Evolutionary conservation across 2,797 vertebrate genomes (phyloP).

Genomic region (Coilia nasus): DNA sequence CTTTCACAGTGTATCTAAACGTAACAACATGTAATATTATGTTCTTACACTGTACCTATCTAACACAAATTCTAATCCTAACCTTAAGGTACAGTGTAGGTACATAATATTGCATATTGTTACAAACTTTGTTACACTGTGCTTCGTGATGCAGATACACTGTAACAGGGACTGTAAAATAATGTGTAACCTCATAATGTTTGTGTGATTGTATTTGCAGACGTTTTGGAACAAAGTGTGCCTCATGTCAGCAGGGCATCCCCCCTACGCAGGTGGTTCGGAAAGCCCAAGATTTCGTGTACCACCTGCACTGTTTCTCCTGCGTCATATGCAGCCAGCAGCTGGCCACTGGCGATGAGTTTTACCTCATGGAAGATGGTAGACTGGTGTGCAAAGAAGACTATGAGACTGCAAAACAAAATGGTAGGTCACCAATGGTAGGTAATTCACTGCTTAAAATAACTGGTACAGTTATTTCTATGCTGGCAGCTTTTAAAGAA

Average conservation of each 20-base stretch:
- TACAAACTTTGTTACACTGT: too few relatives aligned
- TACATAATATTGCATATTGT: too few relatives aligned
- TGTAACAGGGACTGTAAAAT: too few relatives aligned
- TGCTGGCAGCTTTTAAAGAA: neutral
- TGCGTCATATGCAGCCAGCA: conserved; percentile 97
- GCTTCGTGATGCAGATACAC: too few relatives aligned
- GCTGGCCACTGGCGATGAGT: conserved; percentile 95
- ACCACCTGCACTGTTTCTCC: conserved; percentile 97
- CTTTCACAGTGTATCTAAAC: too few relatives aligned
- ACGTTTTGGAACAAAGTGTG: conserved; percentile 97
- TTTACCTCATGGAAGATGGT: conserved; percentile 98
- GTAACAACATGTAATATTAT: too few relatives aligned
- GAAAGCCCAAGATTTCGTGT: conserved; percentile 98
- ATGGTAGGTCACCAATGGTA: conserved; percentile 75
- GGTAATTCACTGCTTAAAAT: conserved; percentile 11
- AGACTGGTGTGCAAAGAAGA: conserved; percentile 97
- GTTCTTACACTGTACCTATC: too few relatives aligned
- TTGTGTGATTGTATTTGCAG: conserved; percentile 66
- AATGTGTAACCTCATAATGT: neutral
- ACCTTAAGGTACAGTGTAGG: too few relatives aligned
- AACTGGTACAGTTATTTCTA: neutral
- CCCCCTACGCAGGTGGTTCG: conserved; percentile 97
- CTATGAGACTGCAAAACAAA: conserved; percentile 97
- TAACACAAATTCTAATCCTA: too few relatives aligned
- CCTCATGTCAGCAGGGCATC: conserved; percentile 97